Conservation (phyloP, 2,888 invertebrate genomes). For the Macrophya alboannulata region DNA sequence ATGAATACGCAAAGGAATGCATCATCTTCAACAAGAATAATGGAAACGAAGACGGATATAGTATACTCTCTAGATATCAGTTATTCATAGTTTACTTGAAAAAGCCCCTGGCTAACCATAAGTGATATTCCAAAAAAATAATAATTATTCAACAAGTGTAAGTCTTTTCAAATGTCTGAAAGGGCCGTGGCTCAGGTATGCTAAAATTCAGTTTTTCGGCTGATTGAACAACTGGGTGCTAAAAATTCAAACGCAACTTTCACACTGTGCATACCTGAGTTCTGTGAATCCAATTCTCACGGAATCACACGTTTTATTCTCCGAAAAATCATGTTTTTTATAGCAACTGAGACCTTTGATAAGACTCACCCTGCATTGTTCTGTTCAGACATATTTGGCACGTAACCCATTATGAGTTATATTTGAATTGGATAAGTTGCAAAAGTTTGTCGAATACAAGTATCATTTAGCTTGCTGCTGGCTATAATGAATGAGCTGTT, state of each 20-base stretch:
- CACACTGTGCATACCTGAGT: too few species aligned
- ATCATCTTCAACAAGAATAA: conserved; percentile 76
- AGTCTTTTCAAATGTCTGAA: too few species aligned
- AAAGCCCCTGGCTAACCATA: conserved; percentile 65
- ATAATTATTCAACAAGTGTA: too few species aligned
- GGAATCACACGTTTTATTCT: too few species aligned
- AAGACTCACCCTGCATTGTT: too few species aligned
- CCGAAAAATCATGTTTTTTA: too few species aligned
- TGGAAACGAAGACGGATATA: conserved; percentile 76
- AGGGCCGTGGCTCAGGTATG: too few species aligned
- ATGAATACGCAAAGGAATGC: conserved; percentile 72
- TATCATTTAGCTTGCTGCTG: neutral
- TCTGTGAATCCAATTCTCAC: conserved; percentile 81
- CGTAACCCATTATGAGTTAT: neutral
- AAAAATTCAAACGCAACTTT: too few species aligned
- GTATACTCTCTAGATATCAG: conserved; percentile 76
- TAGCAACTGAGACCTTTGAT: too few species aligned
- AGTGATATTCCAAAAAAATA: conserved; percentile 62
- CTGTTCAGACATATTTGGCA: neutral
- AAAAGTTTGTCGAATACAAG: neutral
- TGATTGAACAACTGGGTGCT: too few species aligned
- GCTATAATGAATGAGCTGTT: too few species aligned
- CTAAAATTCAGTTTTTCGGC: too few species aligned
- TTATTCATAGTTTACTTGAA: conserved; percentile 73
- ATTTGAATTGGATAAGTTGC: neutral